Evolutionary conservation across 2,113 vertebrate species (phyloP).

Genomic region (Bubo scandiacus): DNA sequence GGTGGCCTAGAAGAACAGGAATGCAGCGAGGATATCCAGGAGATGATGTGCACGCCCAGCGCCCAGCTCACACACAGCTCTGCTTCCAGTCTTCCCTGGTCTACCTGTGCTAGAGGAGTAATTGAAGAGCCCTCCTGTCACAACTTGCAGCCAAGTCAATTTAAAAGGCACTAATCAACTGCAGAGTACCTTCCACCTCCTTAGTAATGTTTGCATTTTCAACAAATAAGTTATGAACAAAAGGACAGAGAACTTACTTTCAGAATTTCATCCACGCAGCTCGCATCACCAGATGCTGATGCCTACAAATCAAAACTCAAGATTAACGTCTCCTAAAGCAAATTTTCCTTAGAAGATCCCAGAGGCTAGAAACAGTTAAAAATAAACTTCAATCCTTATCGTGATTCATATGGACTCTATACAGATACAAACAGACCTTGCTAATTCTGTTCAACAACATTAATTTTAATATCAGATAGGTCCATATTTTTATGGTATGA

Average conservation of each 20-base stretch:
- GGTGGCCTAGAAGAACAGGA: neutral
- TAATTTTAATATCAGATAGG: neutral
- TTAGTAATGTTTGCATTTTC: neutral
- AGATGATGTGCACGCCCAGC: neutral
- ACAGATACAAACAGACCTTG: neutral
- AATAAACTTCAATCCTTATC: neutral
- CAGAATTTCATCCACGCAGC: constrained; percentile 97
- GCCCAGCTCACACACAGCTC: neutral
- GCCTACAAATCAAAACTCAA: constrained; percentile 77
- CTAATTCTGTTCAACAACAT: neutral
- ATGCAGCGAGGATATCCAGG: neutral
- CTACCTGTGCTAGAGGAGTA: neutral
- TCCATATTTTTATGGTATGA: neutral
- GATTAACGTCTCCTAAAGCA: neutral
- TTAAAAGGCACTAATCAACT: neutral
- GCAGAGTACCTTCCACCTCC: neutral
- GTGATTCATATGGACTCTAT: neutral
- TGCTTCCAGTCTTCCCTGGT: neutral
- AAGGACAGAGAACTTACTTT: constrained; percentile 82
- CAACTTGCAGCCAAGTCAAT: neutral
- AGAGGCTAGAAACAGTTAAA: constrained; percentile 2
- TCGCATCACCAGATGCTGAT: constrained; percentile 88
- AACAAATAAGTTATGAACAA: neutral
- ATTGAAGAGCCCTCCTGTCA: neutral
- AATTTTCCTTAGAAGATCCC: neutral